Conservation (phyloP, 2,888 invertebrate genomes). For the Philereme vetulata region DNA sequence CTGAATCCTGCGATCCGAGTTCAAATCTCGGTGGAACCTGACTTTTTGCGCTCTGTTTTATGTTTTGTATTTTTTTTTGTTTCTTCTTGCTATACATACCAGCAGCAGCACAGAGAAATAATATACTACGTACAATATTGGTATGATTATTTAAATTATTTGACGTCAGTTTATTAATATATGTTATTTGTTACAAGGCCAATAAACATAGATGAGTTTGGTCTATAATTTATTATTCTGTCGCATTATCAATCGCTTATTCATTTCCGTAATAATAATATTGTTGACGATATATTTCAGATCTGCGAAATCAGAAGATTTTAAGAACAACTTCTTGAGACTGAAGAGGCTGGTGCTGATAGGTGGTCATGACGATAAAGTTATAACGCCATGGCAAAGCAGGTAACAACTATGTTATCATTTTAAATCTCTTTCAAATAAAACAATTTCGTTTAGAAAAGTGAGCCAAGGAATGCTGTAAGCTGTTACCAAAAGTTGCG, state of each 20-base stretch:
- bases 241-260: not conserved
- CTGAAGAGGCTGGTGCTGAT: slow-evolving; percentile 91
- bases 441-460: not conserved
- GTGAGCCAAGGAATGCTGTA: too few relatives aligned
- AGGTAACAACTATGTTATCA: slow-evolving; percentile 80
- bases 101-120: too few relatives aligned
- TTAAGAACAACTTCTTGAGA: slow-evolving; percentile 88
- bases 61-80: slow-evolving; percentile 5
- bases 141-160: not conserved
- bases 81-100: too few relatives aligned
- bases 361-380: slow-evolving; percentile 95
- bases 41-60: slow-evolving; percentile 44
- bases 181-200: slow-evolving; percentile 16
- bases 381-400: slow-evolving; percentile 97
- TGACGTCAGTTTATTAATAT: slow-evolving; percentile 23
- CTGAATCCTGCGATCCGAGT: slow-evolving; percentile 93
- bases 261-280: too few relatives aligned
- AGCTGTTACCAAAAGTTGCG: not conserved
- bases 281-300: slow-evolving; percentile 43
- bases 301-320: slow-evolving; percentile 85
- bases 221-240: slow-evolving; percentile 2
- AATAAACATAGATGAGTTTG: slow-evolving; percentile 9
- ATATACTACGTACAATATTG: too few relatives aligned
- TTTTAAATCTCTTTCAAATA: slow-evolving; percentile 1
- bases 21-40: slow-evolving; percentile 92